Conservation (phyloP, 2,888 invertebrate genomes). For the Panzeria rudis region DNA sequence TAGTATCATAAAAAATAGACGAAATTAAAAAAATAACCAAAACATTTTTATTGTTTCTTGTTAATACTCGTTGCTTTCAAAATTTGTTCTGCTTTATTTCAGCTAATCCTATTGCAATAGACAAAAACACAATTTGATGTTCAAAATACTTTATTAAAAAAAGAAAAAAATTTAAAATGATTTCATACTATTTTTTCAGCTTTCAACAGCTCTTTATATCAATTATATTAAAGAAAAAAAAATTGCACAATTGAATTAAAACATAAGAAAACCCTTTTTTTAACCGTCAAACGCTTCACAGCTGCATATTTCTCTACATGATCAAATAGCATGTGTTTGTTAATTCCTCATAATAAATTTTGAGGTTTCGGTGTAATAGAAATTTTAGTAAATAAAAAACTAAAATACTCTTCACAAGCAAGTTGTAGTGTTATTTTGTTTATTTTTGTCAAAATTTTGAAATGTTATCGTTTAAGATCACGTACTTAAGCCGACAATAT, state of each 20-base stretch:
- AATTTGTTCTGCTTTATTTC: not conserved
- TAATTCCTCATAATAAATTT: constrained; percentile 43
- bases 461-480: constrained; percentile 73
- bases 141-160: not conserved
- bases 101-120: not conserved
- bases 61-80: not conserved
- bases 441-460: constrained; percentile 6
- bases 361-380: constrained; percentile 45
- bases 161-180: not conserved
- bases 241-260: not conserved
- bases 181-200: constrained; percentile 10
- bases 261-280: constrained; percentile 15
- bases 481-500: constrained; percentile 81
- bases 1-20: not conserved
- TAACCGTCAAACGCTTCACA: constrained; percentile 18
- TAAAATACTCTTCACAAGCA: constrained; percentile 2
- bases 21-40: not conserved
- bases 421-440: not conserved
- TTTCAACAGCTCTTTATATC: not conserved
- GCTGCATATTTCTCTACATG: constrained; percentile 50
- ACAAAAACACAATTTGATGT: too few species aligned
- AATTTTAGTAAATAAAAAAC: constrained; percentile 11
- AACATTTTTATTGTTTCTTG: not conserved
- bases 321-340: constrained; percentile 44
- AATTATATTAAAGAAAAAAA: not conserved